These are phyloP conservation scores for Gobio gobio DNA, from an alignment of 2,113 vertebrate genomes.

Conservation along the genomic window DNA sequence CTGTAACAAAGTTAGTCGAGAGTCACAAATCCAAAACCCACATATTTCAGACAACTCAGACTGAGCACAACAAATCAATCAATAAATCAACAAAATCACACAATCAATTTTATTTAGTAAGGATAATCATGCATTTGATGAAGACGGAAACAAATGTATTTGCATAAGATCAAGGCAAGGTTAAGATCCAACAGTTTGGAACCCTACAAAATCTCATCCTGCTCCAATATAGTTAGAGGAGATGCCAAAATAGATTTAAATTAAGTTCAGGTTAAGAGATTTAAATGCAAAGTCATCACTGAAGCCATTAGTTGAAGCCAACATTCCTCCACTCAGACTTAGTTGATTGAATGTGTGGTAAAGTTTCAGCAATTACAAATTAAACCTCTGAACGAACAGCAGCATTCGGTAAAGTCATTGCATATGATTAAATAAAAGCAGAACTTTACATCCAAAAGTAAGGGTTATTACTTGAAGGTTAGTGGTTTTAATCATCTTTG, in stretches of 20 bases:
- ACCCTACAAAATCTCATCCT: background rate
- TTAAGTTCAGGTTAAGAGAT: background rate
- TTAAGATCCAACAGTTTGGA: background rate
- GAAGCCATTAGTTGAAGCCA: background rate
- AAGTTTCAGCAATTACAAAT: background rate
- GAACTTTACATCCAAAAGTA: background rate
- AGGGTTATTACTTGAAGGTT: background rate
- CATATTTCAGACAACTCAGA: background rate
- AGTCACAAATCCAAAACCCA: background rate
- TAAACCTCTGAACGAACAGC: background rate
- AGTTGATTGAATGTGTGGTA: background rate
- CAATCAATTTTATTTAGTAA: background rate
- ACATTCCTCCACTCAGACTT: background rate
- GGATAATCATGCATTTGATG: background rate
- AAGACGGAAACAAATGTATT: background rate
- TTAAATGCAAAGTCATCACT: background rate
- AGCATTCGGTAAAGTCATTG: background rate
- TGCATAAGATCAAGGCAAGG: background rate
- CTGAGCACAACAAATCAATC: background rate
- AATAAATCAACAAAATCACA: background rate
- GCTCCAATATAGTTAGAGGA: background rate
- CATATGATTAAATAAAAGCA: background rate
- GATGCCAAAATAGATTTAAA: background rate
- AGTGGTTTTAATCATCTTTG: constrained; percentile 18
- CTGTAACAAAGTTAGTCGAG: background rate